Conservation (phyloP, 2,888 invertebrate species). For the Callyntrura sp. region DNA sequence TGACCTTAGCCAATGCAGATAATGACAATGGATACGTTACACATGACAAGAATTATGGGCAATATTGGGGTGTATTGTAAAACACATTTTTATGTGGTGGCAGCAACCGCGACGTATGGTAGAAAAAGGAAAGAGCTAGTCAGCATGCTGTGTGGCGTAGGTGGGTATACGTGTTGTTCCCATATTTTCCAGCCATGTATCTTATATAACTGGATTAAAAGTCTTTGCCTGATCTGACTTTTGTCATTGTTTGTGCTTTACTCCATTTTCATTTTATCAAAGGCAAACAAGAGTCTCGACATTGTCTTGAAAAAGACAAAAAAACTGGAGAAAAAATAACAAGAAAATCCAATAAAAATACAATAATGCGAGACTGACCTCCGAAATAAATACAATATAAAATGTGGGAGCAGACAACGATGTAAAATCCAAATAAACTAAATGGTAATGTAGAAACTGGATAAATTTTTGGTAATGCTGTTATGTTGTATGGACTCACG, state of each 20-base stretch:
- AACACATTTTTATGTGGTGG: too few relatives aligned
- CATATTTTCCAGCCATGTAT: conserved; percentile 66
- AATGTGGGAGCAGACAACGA: neutral
- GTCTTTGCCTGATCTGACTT: conserved; percentile 52
- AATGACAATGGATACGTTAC: neutral
- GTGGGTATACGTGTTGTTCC: conserved; percentile 20
- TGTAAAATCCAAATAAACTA: neutral
- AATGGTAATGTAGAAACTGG: neutral
- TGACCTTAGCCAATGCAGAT: conserved; percentile 21
- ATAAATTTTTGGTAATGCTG: neutral
- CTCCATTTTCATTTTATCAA: conserved; percentile 62
- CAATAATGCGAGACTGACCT: neutral
- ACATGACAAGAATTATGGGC: conserved; percentile 10
- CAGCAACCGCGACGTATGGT: too few relatives aligned
- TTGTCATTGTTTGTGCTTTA: conserved; percentile 48
- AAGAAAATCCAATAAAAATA: conserved; percentile 3
- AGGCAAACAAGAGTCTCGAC: neutral
- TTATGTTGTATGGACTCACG: too few relatives aligned
- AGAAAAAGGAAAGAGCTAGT: conserved; percentile 5
- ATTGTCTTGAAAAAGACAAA: neutral
- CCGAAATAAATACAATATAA: conserved; percentile 3
- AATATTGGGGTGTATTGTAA: too few relatives aligned
- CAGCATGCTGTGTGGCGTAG: too few relatives aligned
- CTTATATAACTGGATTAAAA: conserved; percentile 67
- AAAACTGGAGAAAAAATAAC: conserved; percentile 17